Base-by-base conservation (phyloP, 2,888 invertebrate genomes). In the Macaria notata region DNA sequence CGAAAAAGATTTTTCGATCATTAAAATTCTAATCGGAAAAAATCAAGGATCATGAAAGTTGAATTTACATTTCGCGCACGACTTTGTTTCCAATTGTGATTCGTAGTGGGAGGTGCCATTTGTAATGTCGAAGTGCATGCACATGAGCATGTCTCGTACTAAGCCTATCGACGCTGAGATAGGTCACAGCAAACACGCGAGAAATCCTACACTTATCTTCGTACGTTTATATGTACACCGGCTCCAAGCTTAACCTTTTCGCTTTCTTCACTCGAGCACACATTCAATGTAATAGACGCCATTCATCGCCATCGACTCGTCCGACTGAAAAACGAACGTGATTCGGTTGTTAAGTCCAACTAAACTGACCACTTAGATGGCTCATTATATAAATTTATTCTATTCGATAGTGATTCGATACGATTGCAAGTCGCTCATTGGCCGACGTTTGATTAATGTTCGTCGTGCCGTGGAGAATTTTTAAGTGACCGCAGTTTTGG, bases 341-440 rank as follows among this genome's bases (percentile, higher is more conserved):
- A 83, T 88, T 83, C 73, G 78, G 76, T 80, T 85, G 84, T 86
- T 81, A 86, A 80, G 84, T 79, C 74, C 78, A 78, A 78, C 77
- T 83, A 80, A 81, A 78, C 73, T 76, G 73, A 78, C 75, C 83
- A 83, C 80, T 87, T 84, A 83, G 78, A 81, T 68, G 82, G 75
- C 75, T 84, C 86, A 86, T 88, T 88, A 86, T 80, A 79, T 79
- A 75, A 82, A 86, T 86, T 83, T 82, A 84, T 82, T 78, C 79
- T 73, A 79, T 80, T 84, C 71, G 78, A 77, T 76, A 73, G 76
- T 75, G 78, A 87, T 88, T 87, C 86, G 88, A 80, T 84, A 75
- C 88, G 84, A 86, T 85, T 81, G 81, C 78, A 81, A 79, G 72
- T 76, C 74, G 70, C 71, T 71, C 69, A 70, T 74, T 73, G 73